These are phyloP conservation scores for Panurus biarmicus DNA, from an alignment of 2,113 vertebrate genomes.

Conservation along the genomic window DNA sequence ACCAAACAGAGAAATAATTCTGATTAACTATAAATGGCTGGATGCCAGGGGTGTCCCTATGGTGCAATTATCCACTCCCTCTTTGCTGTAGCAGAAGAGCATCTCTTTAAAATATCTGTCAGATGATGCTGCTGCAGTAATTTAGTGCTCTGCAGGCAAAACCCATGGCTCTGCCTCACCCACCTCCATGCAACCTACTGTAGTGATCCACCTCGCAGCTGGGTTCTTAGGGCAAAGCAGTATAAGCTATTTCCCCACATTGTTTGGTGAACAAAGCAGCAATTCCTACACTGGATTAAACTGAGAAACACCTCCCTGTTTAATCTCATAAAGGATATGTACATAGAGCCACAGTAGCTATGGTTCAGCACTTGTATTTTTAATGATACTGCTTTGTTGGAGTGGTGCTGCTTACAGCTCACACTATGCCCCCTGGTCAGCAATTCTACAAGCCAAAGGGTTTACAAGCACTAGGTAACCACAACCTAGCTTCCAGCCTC, in stretches of 20 bases:
- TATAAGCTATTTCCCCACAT: background rate
- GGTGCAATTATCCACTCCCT: background rate
- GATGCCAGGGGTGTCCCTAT: background rate
- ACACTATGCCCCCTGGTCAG: background rate
- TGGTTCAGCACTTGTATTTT: background rate
- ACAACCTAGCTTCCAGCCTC: background rate
- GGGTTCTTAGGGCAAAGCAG: background rate
- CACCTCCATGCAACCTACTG: background rate
- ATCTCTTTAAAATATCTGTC: background rate
- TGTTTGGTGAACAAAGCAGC: background rate
- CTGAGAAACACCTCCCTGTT: background rate
- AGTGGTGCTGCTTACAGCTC: background rate
- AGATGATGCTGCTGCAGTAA: background rate
- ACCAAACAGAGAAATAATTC: conserved; percentile 58
- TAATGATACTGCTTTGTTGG: background rate
- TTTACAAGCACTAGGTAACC: background rate
- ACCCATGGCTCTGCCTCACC: background rate
- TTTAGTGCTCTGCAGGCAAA: background rate
- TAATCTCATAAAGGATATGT: background rate
- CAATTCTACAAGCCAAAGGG: background rate
- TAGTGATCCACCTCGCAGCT: background rate
- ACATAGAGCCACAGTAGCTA: background rate
- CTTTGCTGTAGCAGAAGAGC: background rate
- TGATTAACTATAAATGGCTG: conserved; percentile 44
- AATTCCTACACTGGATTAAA: background rate